Evolutionary conservation across 1,140 invertebrate species (phyloP), one percentile per base, ranked within the genome.

Genomic region (Drosophila lowei): DNA sequence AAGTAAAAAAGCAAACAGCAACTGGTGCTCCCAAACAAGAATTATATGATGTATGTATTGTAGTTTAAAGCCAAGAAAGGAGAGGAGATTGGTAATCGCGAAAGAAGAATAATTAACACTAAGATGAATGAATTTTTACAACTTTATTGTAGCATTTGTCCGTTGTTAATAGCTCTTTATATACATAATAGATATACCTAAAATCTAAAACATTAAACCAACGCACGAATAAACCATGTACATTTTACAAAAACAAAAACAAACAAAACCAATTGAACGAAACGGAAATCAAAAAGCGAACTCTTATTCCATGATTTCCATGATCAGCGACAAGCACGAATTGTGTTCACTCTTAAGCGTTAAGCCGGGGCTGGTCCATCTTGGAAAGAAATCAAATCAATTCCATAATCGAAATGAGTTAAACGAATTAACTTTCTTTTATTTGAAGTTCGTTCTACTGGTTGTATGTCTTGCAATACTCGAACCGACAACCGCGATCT

Each of bases 131-230:
- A 46, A 61, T 57, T 57, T 55, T 70, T 75, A 73, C 53, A 67
- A 79, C 42, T 55, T 76, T 64, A 76, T 84, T 64, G 50, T 79
- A 84, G 77, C 72, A 56, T 80, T 85, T 47, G 54, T 70, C 65
- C 72, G 64, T 84, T 84, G 80, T 84, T 84, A 84, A 80, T 84
- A 84, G 80, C 43, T 80, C 67, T 79, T 73, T 85, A 84, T 68
- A 72, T 15, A 78, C 28, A 78, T 42, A 58, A 16, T 59, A 79
- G 44, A 71, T 48, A 60, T 13, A 13, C 11, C 11, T 38, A 38
- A 38, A 13, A 38, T 13, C 11, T 11, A 38, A 38, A 38, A 3
- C 11, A 38, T 38, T 11, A 13, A 38, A 38, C 34, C 11, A 38
- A 38, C 30, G 30, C 30, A 30, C 30, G 11, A 68, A 72, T 74